phyloP scores from a whole-genome alignment of 1,140 invertebrate species.

The Drosophila pachea region DNA sequence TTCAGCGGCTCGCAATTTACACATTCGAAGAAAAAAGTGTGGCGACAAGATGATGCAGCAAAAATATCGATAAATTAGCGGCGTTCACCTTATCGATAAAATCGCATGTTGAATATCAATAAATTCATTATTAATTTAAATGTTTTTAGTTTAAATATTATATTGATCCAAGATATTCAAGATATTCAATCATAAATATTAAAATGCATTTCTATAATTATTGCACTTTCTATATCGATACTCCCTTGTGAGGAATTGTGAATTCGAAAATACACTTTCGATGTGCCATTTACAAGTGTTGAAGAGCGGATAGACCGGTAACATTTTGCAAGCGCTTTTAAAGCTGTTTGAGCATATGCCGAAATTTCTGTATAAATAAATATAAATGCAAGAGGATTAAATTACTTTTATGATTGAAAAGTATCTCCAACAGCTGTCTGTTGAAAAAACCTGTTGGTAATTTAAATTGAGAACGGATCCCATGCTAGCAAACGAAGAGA shows the following conservation, averaged over 20 bases:
- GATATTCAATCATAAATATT: neutral
- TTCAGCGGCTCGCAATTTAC: constrained; percentile 36
- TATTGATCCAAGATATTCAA: neutral
- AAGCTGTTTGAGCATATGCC: neutral
- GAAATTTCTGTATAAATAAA: neutral
- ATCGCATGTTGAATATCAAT: too few species aligned
- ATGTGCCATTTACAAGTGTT: constrained; percentile 2
- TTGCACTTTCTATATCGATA: neutral
- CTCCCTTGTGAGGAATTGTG: neutral
- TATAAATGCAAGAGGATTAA: neutral
- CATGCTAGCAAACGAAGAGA: neutral
- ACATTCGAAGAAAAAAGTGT: constrained; percentile 35
- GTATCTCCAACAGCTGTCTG: constrained; percentile 2
- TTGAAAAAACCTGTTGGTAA: neutral
- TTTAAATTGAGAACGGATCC: neutral
- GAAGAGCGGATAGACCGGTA: neutral
- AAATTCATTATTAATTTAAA: too few species aligned
- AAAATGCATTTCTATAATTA: neutral
- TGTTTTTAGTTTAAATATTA: neutral
- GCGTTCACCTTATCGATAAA: constrained; percentile 5
- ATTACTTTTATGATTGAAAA: neutral
- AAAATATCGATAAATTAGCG: constrained; percentile 17
- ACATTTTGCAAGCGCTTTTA: neutral
- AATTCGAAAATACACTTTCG: neutral
- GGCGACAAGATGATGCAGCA: constrained; percentile 26